Base-by-base conservation (phyloP, 2,113 vertebrate species). In the Petrocephalus microphthalmus region DNA sequence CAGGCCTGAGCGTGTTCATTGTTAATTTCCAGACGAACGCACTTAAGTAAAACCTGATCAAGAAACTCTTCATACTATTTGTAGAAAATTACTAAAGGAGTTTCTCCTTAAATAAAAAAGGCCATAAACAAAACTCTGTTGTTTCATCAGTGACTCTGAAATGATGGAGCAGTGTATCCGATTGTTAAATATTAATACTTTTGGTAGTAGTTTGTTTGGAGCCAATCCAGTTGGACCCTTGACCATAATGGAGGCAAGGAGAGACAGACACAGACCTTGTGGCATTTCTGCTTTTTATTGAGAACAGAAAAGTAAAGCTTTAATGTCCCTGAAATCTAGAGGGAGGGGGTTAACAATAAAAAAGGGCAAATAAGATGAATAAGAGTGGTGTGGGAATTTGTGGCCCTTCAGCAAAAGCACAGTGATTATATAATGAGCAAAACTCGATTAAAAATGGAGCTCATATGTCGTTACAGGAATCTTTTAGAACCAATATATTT, bases 251-350 rank as follows among this genome's bases (percentile, higher is more conserved):
- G 71, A 78, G 13, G 4, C 67, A 74, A 17, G 67, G 33, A 74
- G 25, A 82, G 47, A 49, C 29, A 42, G 37, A 81, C 20, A 49
- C 29, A 15, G 20, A 83, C 33, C 20, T 49, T 54, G 52, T 15
- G 19, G 25, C 52, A 29, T 56, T 85, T 56, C 51, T 33, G 29
- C 20, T 54, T 49, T 91, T 91, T 91, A 91, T 91, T 92, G 89
- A 93, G 92, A 94, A 93, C 89, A 94, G 93, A 94, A 92, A 91
- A 90, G 89, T 91, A 91, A 94, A 92, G 91, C 93, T 93, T 92
- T 90, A 94, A 94, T 94, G 93, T 96, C 94, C 94, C 95, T 96
- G 94, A 95, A 94, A 91, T 95, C 91, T 84, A 89, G 94, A 92
- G 89, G 92, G 92, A 94, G 92, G 90, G 92, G 91, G 92, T 93